phyloP scores from a whole-genome alignment of 1,140 invertebrate species.

The Meteorus sp. region DNA sequence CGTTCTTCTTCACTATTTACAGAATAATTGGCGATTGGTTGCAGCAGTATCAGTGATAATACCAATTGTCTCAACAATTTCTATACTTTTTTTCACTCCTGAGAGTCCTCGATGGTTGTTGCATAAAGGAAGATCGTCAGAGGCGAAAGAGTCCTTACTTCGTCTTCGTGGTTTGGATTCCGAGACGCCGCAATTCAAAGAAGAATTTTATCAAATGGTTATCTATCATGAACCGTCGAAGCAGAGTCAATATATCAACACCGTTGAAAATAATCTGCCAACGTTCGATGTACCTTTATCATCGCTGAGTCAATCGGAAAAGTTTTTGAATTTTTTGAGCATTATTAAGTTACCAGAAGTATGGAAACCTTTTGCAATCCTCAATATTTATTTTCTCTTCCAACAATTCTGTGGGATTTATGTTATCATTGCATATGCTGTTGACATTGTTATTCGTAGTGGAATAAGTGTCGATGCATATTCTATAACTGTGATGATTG shows the following conservation, averaged over 20 bases:
- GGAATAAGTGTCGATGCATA: constrained; percentile 60
- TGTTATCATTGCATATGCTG: constrained; percentile 71
- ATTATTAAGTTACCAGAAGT: constrained; percentile 51
- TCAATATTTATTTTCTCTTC: constrained; percentile 68
- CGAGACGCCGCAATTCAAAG: constrained; percentile 64
- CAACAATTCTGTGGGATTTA: constrained; percentile 75
- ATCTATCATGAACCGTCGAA: constrained; percentile 62
- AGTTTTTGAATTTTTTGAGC: constrained; percentile 25
- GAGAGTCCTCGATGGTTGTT: constrained; percentile 72
- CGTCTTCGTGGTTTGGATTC: constrained; percentile 58
- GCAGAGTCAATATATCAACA: not conserved
- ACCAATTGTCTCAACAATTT: constrained; percentile 57
- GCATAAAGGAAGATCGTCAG: constrained; percentile 49
- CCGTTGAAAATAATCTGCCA: not conserved
- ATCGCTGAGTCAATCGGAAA: constrained; percentile 53
- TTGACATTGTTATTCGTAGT: constrained; percentile 62
- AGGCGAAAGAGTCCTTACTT: constrained; percentile 56
- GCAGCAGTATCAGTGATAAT: constrained; percentile 62
- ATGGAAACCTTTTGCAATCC: constrained; percentile 67
- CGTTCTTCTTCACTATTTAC: too few species aligned
- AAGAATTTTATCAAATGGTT: constrained; percentile 75
- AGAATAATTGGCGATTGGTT: constrained; percentile 62
- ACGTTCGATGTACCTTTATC: not conserved
- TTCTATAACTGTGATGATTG: constrained; percentile 57
- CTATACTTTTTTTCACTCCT: constrained; percentile 60